Conservation (phyloP, 2,797 vertebrate species). For the Gymnothorax javanicus region DNA sequence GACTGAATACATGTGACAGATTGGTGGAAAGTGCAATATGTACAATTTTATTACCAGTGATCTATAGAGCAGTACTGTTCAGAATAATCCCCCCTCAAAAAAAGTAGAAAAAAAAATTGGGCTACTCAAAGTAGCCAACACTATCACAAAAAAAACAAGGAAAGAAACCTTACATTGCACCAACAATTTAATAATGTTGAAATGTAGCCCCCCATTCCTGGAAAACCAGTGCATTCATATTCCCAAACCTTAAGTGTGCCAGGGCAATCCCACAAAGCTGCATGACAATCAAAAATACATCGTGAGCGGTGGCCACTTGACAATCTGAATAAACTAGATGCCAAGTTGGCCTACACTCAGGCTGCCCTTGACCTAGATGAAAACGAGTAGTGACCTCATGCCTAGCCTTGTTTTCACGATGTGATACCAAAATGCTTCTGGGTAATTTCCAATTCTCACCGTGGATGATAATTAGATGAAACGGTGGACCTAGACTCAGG, state of each 20-base stretch:
- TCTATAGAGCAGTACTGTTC: conserved; percentile 2
- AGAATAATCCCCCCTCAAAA: conserved; percentile 41
- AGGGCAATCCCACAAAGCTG: background rate
- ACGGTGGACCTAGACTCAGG: no score
- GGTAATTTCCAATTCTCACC: no score
- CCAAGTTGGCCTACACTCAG: no score
- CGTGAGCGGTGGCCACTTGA: no score
- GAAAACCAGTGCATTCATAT: background rate
- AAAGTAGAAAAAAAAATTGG: conserved; percentile 32
- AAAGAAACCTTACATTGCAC: conserved; percentile 61
- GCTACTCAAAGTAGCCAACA: conserved; percentile 28
- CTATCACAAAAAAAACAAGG: conserved; percentile 21
- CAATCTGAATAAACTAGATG: background rate
- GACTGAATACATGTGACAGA: conserved; percentile 14
- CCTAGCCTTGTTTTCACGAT: no score
- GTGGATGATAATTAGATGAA: no score
- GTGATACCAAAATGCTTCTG: no score
- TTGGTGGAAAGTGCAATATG: conserved; percentile 52
- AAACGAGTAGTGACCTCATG: no score
- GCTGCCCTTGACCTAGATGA: no score
- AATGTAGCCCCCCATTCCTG: background rate
- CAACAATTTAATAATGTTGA: conserved; percentile 39
- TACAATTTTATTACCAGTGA: conserved; percentile 57
- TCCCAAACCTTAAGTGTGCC: background rate
- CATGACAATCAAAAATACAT: background rate